Evolutionary conservation across 2,797 vertebrate species (phyloP).

Genomic region (Epinephelus malabaricus): DNA sequence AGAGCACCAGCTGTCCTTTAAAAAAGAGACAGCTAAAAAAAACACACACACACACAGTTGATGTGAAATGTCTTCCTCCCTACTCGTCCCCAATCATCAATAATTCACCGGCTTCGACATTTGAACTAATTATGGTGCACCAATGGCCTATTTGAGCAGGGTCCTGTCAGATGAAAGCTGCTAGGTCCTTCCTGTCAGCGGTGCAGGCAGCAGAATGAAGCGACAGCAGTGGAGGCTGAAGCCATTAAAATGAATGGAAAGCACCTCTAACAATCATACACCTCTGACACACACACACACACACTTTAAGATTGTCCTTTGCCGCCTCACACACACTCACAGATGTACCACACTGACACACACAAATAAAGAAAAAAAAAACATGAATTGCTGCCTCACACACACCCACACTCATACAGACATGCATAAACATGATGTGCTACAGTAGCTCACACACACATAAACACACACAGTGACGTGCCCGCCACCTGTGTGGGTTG

Average conservation of each 20-base stretch:
- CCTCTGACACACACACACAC: slow-evolving; percentile 43
- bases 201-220: slow-evolving; percentile 51
- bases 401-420: slow-evolving; percentile 47
- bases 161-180: slow-evolving; percentile 77
- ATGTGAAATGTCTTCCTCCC: slow-evolving; percentile 77
- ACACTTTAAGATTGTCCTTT: slow-evolving; percentile 17
- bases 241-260: slow-evolving; percentile 75
- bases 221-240: slow-evolving; percentile 57
- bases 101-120: slow-evolving; percentile 85
- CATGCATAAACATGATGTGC: slow-evolving; percentile 68
- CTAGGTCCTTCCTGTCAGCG: slow-evolving; percentile 65
- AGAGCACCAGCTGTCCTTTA: slow-evolving; percentile 78
- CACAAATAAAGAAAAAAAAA: slow-evolving; percentile 30
- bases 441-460: slow-evolving; percentile 39
- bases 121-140: slow-evolving; percentile 87
- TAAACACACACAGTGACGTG: slow-evolving; percentile 28
- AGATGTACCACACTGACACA: slow-evolving; percentile 22
- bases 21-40: slow-evolving; percentile 62
- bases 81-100: slow-evolving; percentile 80
- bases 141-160: slow-evolving; percentile 85
- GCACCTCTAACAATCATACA: slow-evolving; percentile 60
- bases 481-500: slow-evolving; percentile 76
- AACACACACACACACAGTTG: slow-evolving; percentile 34
- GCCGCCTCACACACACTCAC: slow-evolving; percentile 30
- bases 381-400: slow-evolving; percentile 49